phyloP scores from a whole-genome alignment of 2,888 invertebrate genomes.

The Stomorhina lunata region DNA sequence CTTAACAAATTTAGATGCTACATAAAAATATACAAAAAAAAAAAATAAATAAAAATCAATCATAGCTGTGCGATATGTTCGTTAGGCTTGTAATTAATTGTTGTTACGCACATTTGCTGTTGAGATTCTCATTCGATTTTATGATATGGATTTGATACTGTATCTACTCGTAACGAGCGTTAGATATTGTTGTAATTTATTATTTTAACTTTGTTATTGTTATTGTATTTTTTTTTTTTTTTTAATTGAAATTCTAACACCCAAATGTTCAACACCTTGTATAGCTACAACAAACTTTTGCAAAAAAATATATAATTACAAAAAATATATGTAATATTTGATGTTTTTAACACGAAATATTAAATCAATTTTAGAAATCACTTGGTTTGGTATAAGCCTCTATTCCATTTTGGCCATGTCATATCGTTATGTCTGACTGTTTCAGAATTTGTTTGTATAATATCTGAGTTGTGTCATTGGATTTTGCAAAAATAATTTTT shows the following conservation, averaged over 20 bases:
- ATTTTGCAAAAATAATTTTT: slow-evolving; percentile 46
- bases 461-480: background rate
- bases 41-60: slow-evolving; percentile 64
- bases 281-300: slow-evolving; percentile 38
- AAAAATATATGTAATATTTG: slow-evolving; percentile 55
- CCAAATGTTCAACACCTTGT: slow-evolving; percentile 64
- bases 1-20: slow-evolving; percentile 64
- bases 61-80: slow-evolving; percentile 58
- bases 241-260: slow-evolving; percentile 65
- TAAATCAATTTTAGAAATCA: slow-evolving; percentile 45
- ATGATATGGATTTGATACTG: slow-evolving; percentile 8
- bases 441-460: background rate
- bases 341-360: slow-evolving; percentile 63
- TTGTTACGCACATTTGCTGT: slow-evolving; percentile 58
- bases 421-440: background rate
- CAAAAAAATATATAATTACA: background rate
- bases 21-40: no score
- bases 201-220: slow-evolving; percentile 33
- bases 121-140: slow-evolving; percentile 25
- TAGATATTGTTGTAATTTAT: slow-evolving; percentile 28
- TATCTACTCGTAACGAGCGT: background rate
- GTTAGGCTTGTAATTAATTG: slow-evolving; percentile 66
- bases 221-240: slow-evolving; percentile 20
- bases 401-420: slow-evolving; percentile 17
- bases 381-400: slow-evolving; percentile 31